Conservation (phyloP, 2,113 vertebrate genomes). For the Syngnathus floridae region DNA sequence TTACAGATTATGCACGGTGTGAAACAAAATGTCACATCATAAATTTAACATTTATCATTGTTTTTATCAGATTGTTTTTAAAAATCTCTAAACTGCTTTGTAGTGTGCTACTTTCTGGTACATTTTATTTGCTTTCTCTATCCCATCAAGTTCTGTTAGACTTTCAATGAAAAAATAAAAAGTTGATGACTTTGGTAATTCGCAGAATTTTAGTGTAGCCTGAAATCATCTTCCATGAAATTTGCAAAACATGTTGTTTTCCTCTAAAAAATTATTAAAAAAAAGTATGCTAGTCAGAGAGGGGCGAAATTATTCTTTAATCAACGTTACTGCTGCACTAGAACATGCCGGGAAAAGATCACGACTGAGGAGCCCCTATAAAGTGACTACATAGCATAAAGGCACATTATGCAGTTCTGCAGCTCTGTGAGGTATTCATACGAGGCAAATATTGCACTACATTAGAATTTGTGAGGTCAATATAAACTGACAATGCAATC, state of each 20-base stretch:
- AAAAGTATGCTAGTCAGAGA: slow-evolving; percentile 19
- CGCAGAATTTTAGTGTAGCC: slow-evolving; percentile 31
- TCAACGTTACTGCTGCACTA: slow-evolving; percentile 12
- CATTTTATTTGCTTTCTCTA: too few species aligned
- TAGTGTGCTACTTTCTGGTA: background rate
- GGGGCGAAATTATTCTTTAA: slow-evolving; percentile 29
- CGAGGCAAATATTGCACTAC: slow-evolving; percentile 9
- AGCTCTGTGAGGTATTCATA: slow-evolving; percentile 1
- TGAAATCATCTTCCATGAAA: slow-evolving; percentile 57
- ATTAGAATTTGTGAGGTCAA: background rate
- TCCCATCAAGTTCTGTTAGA: background rate
- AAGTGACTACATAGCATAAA: background rate
- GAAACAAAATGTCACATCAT: background rate
- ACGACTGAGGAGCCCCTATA: background rate
- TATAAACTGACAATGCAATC: background rate
- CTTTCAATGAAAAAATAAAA: background rate
- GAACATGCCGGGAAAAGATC: background rate
- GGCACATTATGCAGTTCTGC: background rate
- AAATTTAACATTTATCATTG: background rate
- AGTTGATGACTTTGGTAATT: slow-evolving; percentile 58
- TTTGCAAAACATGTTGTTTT: slow-evolving; percentile 35
- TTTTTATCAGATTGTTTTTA: too few species aligned
- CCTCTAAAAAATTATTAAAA: slow-evolving; percentile 24
- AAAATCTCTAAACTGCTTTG: too few species aligned
- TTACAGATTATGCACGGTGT: background rate